A percentile compares a stretch with the other conserved stretches of the same genome.
These are phyloP conservation scores for Eurytoma californica DNA, from an alignment of 2,888 invertebrate species.

Conservation along the genomic window DNA sequence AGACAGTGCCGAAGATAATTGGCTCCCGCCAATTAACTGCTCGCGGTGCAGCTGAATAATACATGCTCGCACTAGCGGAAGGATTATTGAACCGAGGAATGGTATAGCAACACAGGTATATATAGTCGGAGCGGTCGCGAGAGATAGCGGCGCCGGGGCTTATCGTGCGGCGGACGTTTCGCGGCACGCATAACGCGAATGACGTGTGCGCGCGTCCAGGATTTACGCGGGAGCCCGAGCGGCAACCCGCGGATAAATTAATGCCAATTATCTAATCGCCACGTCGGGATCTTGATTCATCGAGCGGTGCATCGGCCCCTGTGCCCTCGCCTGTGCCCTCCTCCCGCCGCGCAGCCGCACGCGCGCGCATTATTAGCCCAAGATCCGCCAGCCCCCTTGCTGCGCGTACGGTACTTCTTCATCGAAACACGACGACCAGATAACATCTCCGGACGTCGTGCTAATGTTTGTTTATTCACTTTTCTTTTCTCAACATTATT, in stretches of 20 bases:
- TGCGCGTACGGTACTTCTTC: no score
- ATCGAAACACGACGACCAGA: no score
- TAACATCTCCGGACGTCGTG: no score
- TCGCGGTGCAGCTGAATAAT: conserved; percentile 6
- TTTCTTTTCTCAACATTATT: no score
- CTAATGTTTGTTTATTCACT: no score
- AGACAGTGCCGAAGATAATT: conserved; percentile 21
- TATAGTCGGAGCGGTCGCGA: neutral
- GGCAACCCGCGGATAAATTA: conserved; percentile 46
- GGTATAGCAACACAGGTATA: neutral
- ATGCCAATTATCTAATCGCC: conserved; percentile 56
- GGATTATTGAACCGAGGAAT: conserved; percentile 39
- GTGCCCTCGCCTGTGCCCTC: neutral
- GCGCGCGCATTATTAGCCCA: no score
- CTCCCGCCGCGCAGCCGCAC: neutral
- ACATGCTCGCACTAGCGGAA: conserved; percentile 5
- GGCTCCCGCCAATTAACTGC: conserved; percentile 21
- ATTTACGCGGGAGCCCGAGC: conserved; percentile 19
- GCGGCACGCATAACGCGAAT: neutral
- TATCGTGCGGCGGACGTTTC: conserved; percentile 14
- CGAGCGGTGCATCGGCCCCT: neutral
- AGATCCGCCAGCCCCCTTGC: no score
- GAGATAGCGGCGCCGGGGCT: neutral
- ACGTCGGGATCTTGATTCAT: conserved; percentile 39
- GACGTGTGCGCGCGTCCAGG: conserved; percentile 11